A percentile compares a stretch with the other conserved stretches of the same genome.
Evolutionary conservation across 2,113 vertebrate species (phyloP).

Genomic region (Numenius arquata): DNA sequence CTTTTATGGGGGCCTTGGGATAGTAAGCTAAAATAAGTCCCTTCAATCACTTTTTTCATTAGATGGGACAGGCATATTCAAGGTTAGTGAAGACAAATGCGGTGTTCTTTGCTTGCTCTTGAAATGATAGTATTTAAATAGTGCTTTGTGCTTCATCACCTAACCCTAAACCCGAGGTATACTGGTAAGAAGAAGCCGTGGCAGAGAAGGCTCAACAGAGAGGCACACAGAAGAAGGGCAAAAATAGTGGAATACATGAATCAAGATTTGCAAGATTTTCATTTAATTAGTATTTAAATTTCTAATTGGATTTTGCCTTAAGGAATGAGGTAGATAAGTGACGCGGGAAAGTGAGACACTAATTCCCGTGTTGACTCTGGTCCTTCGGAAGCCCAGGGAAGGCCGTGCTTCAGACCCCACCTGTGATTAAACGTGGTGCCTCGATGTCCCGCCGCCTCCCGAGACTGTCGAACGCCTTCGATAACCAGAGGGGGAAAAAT

Average conservation of each 20-base stretch:
- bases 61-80: constrained; percentile 31
- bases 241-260: not conserved
- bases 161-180: not conserved
- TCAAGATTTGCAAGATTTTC: not conserved
- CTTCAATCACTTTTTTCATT: constrained; percentile 63
- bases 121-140: constrained; percentile 29
- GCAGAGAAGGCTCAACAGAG: not conserved
- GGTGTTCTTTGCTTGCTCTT: constrained; percentile 5
- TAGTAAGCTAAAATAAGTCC: not conserved
- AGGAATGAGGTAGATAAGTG: not conserved
- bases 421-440: fast-evolving
- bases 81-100: constrained; percentile 54
- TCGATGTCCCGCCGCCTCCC: fast-evolving
- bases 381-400: not conserved
- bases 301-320: not conserved
- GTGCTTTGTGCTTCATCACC: constrained; percentile 11
- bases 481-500: fast-evolving
- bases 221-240: fast-evolving
- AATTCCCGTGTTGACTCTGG: not conserved
- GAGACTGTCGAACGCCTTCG: fast-evolving
- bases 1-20: constrained; percentile 29
- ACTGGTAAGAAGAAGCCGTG: not conserved
- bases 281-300: not conserved
- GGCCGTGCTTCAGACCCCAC: fast-evolving
- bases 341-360: not conserved